Evolutionary conservation across 2,113 vertebrate genomes (phyloP), one percentile per base, ranked within the genome.

Genomic region (Nibea albiflora): DNA sequence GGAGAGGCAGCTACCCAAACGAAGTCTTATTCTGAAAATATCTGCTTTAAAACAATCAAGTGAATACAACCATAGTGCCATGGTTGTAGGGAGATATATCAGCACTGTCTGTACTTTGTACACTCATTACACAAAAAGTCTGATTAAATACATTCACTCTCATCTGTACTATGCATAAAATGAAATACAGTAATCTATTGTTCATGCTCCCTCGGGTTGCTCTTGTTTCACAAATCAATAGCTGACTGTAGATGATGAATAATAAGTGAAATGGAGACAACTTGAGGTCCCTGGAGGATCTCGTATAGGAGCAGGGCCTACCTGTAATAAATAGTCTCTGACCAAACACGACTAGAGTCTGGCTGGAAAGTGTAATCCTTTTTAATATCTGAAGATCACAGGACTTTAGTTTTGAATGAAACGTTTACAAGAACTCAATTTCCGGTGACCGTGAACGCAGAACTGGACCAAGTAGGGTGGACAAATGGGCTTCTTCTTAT

Each of bases 141-240:
- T 28, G 56, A 65, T 19, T 57, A 14, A 75, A 62, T n/a, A 73
- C 4, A 54, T 73, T 76, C n/a, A 31, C 15, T 58, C 56, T n/a
- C 11, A 77, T 65, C 56, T 54, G 61, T 42, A 39, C 17, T 11
- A 6, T 24, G 44, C 42, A 26, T 22, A 47, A 31, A 39, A n/a
- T 81, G 42, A 53, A 22, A 65, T 17, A 0, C 26, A 62, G 63
- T 75, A 54, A 77, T 85, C 11, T 76, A 11, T 76, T 35, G 46
- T 15, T 28, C 4, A 7, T 35, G 26, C 42, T 76, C 81, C 57
- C 68, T 65, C 3, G 58, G 67, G 64, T 24, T 3, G 3, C 31
- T 89, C 60, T 7, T 64, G 62, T 84, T 86, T 73, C 57, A 52
- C 11, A 65, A 76, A 90, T 84, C 84, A 76, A 89, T 70, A 75